Percentiles rank a stretch among this genome's conserved stretches.
Conservation (phyloP, 2,888 invertebrate species). For the Pollenia amentaria region DNA sequence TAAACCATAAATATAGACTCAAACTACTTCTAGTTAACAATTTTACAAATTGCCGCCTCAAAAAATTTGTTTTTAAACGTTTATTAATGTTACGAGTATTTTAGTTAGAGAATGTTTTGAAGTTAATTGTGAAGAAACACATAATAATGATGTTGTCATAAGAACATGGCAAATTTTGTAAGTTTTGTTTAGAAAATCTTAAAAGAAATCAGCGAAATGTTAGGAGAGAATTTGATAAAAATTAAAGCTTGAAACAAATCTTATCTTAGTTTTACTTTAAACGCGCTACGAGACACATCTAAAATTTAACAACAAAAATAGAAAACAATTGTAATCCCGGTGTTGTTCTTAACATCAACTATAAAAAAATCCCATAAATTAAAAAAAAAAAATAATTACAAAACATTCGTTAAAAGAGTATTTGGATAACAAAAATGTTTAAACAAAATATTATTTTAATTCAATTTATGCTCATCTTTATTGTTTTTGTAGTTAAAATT, state of each 20-base stretch:
- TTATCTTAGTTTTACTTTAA: constrained; percentile 43
- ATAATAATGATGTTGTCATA: not conserved
- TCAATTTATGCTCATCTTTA: constrained; percentile 45
- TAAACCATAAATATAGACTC: not conserved
- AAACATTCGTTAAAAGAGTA: not conserved
- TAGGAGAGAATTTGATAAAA: constrained; percentile 47
- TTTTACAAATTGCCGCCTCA: constrained; percentile 14
- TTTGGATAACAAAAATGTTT: constrained; percentile 27
- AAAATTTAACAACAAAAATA: not conserved
- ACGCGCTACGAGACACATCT: constrained; percentile 44
- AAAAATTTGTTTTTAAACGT: not conserved
- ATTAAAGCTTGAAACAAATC: constrained; percentile 18
- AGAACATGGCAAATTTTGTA: constrained; percentile 12
- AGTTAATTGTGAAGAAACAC: not conserved
- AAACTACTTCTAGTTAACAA: not conserved
- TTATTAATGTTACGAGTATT: no score
- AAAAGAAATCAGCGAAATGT: not conserved
- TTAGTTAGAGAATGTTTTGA: no score
- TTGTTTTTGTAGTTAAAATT: constrained; percentile 31
- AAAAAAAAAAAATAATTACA: constrained; percentile 13
- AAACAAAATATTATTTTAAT: constrained; percentile 45
- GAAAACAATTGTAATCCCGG: not conserved
- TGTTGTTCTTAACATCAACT: not conserved
- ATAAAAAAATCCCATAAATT: not conserved
- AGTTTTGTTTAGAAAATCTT: not conserved